Percentiles rank a stretch among this genome's conserved stretches.
Conservation (phyloP, 2,888 invertebrate genomes). For the Caenorhabditis sp. region DNA sequence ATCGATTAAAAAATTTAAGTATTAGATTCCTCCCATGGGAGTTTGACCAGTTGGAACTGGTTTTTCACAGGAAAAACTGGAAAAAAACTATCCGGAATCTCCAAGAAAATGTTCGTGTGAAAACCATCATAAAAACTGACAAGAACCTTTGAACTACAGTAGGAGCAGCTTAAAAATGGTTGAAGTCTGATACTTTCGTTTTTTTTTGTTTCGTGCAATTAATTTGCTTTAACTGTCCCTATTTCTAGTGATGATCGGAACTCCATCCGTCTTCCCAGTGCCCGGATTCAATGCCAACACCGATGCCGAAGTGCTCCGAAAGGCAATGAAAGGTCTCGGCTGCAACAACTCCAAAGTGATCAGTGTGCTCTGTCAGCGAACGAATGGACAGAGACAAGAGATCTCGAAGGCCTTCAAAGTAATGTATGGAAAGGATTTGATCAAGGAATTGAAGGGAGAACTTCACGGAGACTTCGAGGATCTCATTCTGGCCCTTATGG, state of each 20-base stretch:
- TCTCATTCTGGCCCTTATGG: slow-evolving; percentile 81
- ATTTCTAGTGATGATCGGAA: slow-evolving; percentile 71
- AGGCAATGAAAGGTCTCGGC: slow-evolving; percentile 83
- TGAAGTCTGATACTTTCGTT: too few relatives aligned
- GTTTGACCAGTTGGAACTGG: too few relatives aligned
- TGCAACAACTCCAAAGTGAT: slow-evolving; percentile 81
- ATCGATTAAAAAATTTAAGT: too few relatives aligned
- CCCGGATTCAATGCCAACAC: slow-evolving; percentile 80
- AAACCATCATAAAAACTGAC: too few relatives aligned
- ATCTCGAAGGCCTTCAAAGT: slow-evolving; percentile 89
- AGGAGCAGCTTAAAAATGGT: too few relatives aligned
- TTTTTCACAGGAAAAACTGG: too few relatives aligned
- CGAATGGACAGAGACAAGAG: slow-evolving; percentile 91
- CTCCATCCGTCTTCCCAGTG: slow-evolving; percentile 76
- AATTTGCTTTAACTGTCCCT: too few relatives aligned
- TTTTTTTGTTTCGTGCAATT: too few relatives aligned
- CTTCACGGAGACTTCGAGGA: slow-evolving; percentile 82
- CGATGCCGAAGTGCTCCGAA: slow-evolving; percentile 80
- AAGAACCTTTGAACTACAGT: too few relatives aligned
- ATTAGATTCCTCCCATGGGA: too few relatives aligned
- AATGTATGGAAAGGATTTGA: slow-evolving; percentile 89
- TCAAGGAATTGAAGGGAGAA: slow-evolving; percentile 80
- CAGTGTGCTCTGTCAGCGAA: slow-evolving; percentile 88
- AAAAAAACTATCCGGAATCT: too few relatives aligned
- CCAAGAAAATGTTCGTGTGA: too few relatives aligned